Evolutionary conservation across 2,113 vertebrate genomes (phyloP).

Genomic region (Antennarius striatus): DNA sequence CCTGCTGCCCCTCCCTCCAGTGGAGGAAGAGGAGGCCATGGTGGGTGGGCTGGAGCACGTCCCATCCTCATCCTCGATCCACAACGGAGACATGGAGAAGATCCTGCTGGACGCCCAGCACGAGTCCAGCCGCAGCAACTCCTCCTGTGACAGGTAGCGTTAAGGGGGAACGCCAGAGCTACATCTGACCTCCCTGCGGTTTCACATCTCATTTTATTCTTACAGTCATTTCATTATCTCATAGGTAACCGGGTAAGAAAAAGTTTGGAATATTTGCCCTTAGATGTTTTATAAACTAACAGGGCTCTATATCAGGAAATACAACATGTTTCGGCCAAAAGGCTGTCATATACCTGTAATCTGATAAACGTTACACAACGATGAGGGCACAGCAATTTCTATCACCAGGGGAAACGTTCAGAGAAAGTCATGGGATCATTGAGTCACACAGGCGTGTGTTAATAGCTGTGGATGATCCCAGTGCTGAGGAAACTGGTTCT

Average conservation of each 20-base stretch:
- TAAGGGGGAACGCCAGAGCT: background rate
- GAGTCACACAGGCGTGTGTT: background rate
- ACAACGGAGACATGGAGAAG: slow-evolving; percentile 98
- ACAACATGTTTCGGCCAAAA: background rate
- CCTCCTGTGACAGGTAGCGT: slow-evolving; percentile 92
- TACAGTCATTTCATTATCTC: too few species aligned
- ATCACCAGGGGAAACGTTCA: background rate
- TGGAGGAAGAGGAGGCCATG: slow-evolving; percentile 77
- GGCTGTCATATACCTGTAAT: background rate
- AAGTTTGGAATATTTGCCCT: background rate
- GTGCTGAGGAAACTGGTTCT: background rate
- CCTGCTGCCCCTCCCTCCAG: slow-evolving; percentile 68
- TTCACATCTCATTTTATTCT: too few species aligned
- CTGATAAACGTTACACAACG: background rate
- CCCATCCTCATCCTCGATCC: slow-evolving; percentile 96
- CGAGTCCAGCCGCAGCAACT: slow-evolving; percentile 97
- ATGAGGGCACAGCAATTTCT: slow-evolving; percentile 5
- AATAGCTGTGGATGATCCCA: background rate
- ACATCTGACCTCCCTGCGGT: background rate
- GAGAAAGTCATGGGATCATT: slow-evolving; percentile 18
- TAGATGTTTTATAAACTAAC: background rate
- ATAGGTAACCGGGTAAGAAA: background rate
- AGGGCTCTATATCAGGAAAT: background rate
- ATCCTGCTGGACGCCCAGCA: slow-evolving; percentile 97
- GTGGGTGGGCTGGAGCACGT: slow-evolving; percentile 90